Percentiles rank a stretch among this genome's conserved stretches.
Conservation (phyloP, 2,113 vertebrate species). For the Chaetura pelagica region DNA sequence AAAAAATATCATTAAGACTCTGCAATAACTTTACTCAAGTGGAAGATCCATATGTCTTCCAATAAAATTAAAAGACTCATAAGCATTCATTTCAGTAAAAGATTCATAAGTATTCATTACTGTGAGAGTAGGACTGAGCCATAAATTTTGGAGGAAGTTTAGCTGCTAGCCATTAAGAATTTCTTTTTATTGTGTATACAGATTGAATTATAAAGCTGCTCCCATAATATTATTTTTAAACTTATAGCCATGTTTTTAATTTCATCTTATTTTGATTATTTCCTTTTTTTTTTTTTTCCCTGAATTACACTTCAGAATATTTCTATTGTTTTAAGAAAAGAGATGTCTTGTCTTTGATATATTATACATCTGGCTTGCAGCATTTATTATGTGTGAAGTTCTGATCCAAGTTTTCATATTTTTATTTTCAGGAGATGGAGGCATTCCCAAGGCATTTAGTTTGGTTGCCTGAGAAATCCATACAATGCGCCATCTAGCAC, state of each 20-base stretch:
- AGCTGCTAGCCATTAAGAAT: neutral
- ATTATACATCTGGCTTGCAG: neutral
- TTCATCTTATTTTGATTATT: neutral
- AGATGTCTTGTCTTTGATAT: neutral
- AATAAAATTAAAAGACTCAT: slow-evolving; percentile 23
- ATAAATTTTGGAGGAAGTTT: neutral
- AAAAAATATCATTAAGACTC: neutral
- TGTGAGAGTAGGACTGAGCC: neutral
- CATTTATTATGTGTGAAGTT: neutral
- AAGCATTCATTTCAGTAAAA: slow-evolving; percentile 22
- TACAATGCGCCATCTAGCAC: neutral
- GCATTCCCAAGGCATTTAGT: neutral
- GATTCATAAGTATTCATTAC: neutral
- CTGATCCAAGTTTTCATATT: neutral
- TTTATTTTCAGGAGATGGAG: neutral
- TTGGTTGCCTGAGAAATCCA: neutral
- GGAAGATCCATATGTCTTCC: slow-evolving; percentile 15
- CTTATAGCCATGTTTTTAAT: neutral
- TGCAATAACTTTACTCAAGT: slow-evolving; percentile 5
- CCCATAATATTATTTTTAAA: neutral
- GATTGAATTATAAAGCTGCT: neutral
- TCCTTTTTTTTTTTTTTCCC: neutral
- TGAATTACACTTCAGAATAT: neutral
- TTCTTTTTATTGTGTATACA: neutral
- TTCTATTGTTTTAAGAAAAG: neutral